Percentiles rank a stretch among this genome's conserved stretches.
These are phyloP conservation scores for Ennomos fuscantarius DNA, from an alignment of 2,888 invertebrate species.

Conservation along the genomic window DNA sequence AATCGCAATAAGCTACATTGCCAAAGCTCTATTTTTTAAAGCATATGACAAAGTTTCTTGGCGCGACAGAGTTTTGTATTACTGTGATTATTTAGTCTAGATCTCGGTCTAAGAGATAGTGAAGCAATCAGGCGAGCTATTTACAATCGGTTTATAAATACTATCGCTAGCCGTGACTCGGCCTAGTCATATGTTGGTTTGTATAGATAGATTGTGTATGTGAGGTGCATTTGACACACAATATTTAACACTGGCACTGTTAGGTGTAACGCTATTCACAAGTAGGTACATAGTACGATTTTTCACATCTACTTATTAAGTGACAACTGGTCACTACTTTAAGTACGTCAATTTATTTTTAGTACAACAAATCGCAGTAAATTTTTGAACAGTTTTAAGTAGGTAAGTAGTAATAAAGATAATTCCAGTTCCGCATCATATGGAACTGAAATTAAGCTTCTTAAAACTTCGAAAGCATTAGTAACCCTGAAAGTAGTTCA, in stretches of 20 bases:
- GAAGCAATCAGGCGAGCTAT: conserved; percentile 57
- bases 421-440: too few relatives aligned
- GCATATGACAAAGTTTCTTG: neutral
- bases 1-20: neutral
- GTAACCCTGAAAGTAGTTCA: neutral
- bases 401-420: too few relatives aligned
- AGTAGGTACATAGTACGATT: neutral
- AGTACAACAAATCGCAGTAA: too few relatives aligned
- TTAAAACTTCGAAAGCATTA: too few relatives aligned
- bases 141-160: conserved; percentile 54
- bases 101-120: conserved; percentile 41
- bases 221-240: conserved; percentile 34
- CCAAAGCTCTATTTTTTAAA: neutral
- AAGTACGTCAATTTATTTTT: too few relatives aligned
- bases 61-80: conserved; percentile 9
- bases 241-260: conserved; percentile 5
- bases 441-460: too few relatives aligned
- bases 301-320: too few relatives aligned
- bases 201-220: conserved; percentile 7
- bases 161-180: conserved; percentile 49
- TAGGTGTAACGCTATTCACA: neutral
- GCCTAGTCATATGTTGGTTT: conserved; percentile 23
- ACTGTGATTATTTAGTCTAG: conserved; percentile 21
- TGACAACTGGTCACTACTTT: too few relatives aligned
- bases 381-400: too few relatives aligned